These are phyloP conservation scores for Sylvicola fuscatus DNA, from an alignment of 2,888 invertebrate genomes.

Conservation along the genomic window DNA sequence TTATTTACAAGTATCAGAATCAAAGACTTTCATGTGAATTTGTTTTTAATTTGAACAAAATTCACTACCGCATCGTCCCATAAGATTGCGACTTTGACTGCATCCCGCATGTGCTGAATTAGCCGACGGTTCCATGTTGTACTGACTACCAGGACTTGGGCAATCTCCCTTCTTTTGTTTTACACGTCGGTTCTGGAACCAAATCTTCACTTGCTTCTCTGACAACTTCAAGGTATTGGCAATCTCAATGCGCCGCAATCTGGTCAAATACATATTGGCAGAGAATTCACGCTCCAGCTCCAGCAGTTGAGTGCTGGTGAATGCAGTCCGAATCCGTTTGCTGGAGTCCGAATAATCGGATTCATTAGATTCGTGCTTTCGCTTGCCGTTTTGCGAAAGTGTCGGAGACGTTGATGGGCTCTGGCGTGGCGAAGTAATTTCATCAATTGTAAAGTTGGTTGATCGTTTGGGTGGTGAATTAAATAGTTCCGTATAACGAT, in stretches of 20 bases:
- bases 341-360: constrained; percentile 42
- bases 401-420: constrained; percentile 8
- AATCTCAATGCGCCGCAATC: constrained; percentile 78
- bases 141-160: constrained; percentile 23
- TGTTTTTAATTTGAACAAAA: too few species aligned
- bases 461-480: background rate
- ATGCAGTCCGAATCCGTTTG: constrained; percentile 81
- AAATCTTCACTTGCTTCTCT: constrained; percentile 89
- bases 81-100: too few species aligned
- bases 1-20: too few species aligned
- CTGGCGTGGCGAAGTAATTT: background rate
- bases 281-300: constrained; percentile 79
- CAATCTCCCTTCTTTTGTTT: constrained; percentile 81
- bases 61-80: too few species aligned
- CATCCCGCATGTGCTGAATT: too few species aligned
- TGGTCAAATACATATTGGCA: constrained; percentile 74
- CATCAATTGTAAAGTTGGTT: background rate
- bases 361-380: constrained; percentile 25
- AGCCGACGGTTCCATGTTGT: too few species aligned
- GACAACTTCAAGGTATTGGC: constrained; percentile 71
- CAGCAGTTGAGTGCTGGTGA: constrained; percentile 73
- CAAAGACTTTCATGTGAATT: too few species aligned
- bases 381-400: constrained; percentile 4
- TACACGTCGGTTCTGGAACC: constrained; percentile 88
- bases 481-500: background rate